Conservation (phyloP, 2,888 invertebrate species). For the Acanthacorydalis orientalis region DNA sequence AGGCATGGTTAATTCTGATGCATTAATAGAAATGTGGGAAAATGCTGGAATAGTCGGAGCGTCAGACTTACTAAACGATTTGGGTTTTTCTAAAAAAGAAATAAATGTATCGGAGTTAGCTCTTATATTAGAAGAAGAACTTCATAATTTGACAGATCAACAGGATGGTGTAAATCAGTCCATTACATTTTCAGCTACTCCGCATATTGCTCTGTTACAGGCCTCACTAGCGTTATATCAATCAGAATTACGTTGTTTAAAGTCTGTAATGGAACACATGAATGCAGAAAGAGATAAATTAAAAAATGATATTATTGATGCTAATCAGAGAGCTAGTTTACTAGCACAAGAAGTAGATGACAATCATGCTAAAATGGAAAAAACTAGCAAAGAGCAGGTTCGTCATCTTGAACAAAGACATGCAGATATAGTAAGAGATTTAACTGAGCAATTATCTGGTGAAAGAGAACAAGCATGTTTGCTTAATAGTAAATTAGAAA, state of each 20-base stretch:
- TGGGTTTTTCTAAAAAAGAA: constrained; percentile 43
- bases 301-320: constrained; percentile 59
- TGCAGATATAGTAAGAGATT: constrained; percentile 52
- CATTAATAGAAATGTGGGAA: constrained; percentile 56
- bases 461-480: constrained; percentile 59
- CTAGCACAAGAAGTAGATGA: constrained; percentile 87
- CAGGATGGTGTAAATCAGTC: constrained; percentile 11
- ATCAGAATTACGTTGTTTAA: constrained; percentile 43
- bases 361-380: constrained; percentile 67
- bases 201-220: constrained; percentile 34
- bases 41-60: constrained; percentile 48
- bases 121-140: constrained; percentile 51
- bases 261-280: constrained; percentile 44
- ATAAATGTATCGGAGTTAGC: constrained; percentile 45
- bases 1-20: constrained; percentile 27
- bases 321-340: constrained; percentile 62
- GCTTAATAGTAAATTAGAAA: constrained; percentile 41
- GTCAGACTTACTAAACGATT: constrained; percentile 42
- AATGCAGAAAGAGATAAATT: constrained; percentile 67
- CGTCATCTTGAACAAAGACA: constrained; percentile 59
- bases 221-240: constrained; percentile 51
- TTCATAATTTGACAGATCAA: constrained; percentile 11
- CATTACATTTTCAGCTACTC: constrained; percentile 15
- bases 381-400: constrained; percentile 50
- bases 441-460: constrained; percentile 46